phyloP scores from a whole-genome alignment of 2,113 vertebrate genomes.

The Hipposideros armiger region DNA sequence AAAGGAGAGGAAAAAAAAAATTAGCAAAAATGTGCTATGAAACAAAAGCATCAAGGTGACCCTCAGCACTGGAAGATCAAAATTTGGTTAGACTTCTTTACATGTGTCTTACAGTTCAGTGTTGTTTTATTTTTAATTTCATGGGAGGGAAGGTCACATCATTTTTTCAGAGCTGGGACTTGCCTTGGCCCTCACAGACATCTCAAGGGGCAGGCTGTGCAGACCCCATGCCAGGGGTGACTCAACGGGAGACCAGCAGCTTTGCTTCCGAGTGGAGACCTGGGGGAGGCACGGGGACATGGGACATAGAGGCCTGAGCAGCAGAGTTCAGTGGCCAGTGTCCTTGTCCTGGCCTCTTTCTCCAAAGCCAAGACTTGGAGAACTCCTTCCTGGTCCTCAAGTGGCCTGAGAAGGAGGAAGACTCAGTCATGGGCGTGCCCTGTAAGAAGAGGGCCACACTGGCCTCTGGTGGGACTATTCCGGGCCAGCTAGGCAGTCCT shows the following conservation, averaged over 20 bases:
- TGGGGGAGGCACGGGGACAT: no score
- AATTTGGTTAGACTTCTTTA: not conserved
- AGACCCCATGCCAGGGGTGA: not conserved
- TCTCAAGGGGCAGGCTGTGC: not conserved
- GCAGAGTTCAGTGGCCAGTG: not conserved
- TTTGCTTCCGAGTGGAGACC: not conserved
- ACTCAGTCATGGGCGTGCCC: not conserved
- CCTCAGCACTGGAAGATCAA: not conserved
- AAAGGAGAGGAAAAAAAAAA: not conserved
- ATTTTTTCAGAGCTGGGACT: not conserved
- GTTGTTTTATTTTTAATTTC: not conserved
- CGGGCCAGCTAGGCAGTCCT: not conserved
- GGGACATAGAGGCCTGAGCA: rapidly evolving
- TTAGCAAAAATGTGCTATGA: not conserved
- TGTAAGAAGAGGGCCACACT: not conserved
- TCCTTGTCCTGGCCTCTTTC: not conserved
- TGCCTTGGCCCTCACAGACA: not conserved
- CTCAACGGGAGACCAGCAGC: not conserved
- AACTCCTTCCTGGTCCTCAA: not conserved
- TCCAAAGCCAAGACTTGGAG: not conserved
- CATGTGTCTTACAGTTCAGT: not conserved
- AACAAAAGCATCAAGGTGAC: not conserved
- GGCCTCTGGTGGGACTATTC: no score
- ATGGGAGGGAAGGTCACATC: not conserved
- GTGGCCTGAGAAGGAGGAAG: not conserved